Conservation (phyloP, 2,888 invertebrate species). For the Mechanitis messenoides region DNA sequence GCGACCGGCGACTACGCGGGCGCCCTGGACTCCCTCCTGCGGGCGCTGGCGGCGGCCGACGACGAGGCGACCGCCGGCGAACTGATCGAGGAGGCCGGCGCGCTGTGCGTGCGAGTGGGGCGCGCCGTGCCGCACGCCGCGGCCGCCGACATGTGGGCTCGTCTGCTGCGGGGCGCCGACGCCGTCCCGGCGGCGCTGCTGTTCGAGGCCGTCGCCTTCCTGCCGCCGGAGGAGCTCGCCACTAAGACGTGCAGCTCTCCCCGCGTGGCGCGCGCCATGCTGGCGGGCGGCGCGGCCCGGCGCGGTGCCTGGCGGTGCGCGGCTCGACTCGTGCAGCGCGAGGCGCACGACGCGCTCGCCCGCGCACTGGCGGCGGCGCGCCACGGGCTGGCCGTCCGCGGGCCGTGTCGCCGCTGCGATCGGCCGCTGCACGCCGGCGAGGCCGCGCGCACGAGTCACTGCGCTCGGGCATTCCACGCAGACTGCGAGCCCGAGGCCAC, state of each 20-base stretch:
- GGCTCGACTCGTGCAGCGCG: slow-evolving; percentile 41
- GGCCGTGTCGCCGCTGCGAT: slow-evolving; percentile 51
- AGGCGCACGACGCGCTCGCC: slow-evolving; percentile 50
- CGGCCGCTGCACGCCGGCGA: slow-evolving; percentile 37
- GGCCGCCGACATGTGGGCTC: slow-evolving; percentile 50
- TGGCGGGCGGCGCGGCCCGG: slow-evolving; percentile 37
- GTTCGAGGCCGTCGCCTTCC: slow-evolving; percentile 52
- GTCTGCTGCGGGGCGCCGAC: slow-evolving; percentile 41
- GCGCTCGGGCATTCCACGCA: slow-evolving; percentile 56
- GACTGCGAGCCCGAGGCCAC: slow-evolving; percentile 43
- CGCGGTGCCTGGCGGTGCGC: slow-evolving; percentile 42
- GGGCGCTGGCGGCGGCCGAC: slow-evolving; percentile 36
- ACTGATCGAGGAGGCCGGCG: slow-evolving; percentile 44
- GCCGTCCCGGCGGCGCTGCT: slow-evolving; percentile 47
- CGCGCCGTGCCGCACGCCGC: slow-evolving; percentile 43
- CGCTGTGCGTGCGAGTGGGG: slow-evolving; percentile 50
- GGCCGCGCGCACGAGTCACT: slow-evolving; percentile 51
- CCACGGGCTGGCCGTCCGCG: slow-evolving; percentile 53
- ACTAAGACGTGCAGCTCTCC: slow-evolving; percentile 40
- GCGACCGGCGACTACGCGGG: slow-evolving; percentile 57
- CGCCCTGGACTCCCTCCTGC: slow-evolving; percentile 54
- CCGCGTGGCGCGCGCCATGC: slow-evolving; percentile 41
- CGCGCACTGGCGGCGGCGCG: slow-evolving; percentile 49
- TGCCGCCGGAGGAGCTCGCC: slow-evolving; percentile 49
- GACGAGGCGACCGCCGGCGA: slow-evolving; percentile 32